Base-by-base conservation (phyloP, 2,888 invertebrate species). In the Xestia c-nigrum region DNA sequence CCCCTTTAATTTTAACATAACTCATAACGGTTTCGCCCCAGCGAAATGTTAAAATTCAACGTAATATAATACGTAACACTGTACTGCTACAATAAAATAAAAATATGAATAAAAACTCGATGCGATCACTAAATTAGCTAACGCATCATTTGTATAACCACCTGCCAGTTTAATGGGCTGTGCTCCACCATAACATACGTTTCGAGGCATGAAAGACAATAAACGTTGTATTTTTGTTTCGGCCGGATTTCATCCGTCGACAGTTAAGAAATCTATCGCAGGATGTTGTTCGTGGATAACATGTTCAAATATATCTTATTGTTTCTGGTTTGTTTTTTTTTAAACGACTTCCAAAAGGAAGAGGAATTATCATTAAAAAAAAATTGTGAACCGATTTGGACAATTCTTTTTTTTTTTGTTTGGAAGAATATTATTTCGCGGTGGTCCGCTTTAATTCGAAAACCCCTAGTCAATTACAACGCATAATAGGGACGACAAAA, bases 241-340 rank as follows among this genome's bases (percentile, higher is more conserved):
- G 55, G 31, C 75, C 82, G 82, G 81, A 81, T 72, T 85, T 72
- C 67, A 65, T 55, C 65, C 59, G 84, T 80, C 78, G 24, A 24
- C 59, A 80, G 69, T 43, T 31, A 31, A n/a, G 5, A 21, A 46
- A 84, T 67, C 31, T 85, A 70, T 70, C 24, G 46, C 69, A 80
- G 81, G 81, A 84, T 66, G 69, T n/a, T 46, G 63, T 38, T 63
- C 38, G 19, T 43, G 40, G 9, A 31, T 55, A 40, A 72, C 72
- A 59, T 65, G 40, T n/a, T 67, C n/a, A 19, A 47, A 63, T 65
- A 46, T 2, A 63, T 50, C 50, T 75, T 43, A 78, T 65, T 65
- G 43, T 46, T 66, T 59, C 52, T 78, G 16, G 10, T 65, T 14
- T 9, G n/a, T 78, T 50, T 75, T 55, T n/a, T 21, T 52, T 72